phyloP scores from a whole-genome alignment of 2,113 vertebrate species.

The Sturnus vulgaris region DNA sequence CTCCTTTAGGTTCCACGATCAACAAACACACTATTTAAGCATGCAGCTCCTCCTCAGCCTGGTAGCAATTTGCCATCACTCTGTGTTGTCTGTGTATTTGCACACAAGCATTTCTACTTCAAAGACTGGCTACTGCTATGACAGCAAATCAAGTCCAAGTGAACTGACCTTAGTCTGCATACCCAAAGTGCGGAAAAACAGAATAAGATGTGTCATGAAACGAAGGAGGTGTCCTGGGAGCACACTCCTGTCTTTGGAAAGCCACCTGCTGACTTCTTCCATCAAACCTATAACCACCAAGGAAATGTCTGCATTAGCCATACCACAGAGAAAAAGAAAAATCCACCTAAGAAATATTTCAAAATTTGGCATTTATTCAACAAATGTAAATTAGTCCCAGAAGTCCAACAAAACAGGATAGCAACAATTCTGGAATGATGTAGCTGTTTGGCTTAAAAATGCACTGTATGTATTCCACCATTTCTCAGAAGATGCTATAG shows the following conservation, averaged over 20 bases:
- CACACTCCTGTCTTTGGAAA: slow-evolving; percentile 74
- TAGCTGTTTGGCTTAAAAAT: not conserved
- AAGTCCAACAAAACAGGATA: not conserved
- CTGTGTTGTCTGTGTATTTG: not conserved
- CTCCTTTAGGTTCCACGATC: not conserved
- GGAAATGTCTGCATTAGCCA: not conserved
- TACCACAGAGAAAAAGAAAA: not conserved
- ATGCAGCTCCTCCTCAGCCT: not conserved
- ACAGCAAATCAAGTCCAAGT: not conserved
- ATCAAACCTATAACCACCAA: slow-evolving; percentile 79
- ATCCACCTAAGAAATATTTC: not conserved
- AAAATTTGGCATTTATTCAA: not conserved
- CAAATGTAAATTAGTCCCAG: not conserved
- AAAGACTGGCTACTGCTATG: not conserved
- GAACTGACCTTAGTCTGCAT: slow-evolving; percentile 86
- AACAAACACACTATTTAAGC: not conserved
- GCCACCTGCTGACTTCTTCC: slow-evolving; percentile 91
- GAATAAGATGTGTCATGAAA: slow-evolving; percentile 91
- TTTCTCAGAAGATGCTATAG: not conserved
- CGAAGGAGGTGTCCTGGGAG: slow-evolving; percentile 90
- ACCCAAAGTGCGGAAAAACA: slow-evolving; percentile 90
- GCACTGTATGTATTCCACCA: not conserved
- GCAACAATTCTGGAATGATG: not conserved
- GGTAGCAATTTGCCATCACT: not conserved
- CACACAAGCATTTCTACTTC: not conserved